These are phyloP conservation scores for Halictus ligatus DNA, from an alignment of 2,888 invertebrate genomes.

Conservation along the genomic window DNA sequence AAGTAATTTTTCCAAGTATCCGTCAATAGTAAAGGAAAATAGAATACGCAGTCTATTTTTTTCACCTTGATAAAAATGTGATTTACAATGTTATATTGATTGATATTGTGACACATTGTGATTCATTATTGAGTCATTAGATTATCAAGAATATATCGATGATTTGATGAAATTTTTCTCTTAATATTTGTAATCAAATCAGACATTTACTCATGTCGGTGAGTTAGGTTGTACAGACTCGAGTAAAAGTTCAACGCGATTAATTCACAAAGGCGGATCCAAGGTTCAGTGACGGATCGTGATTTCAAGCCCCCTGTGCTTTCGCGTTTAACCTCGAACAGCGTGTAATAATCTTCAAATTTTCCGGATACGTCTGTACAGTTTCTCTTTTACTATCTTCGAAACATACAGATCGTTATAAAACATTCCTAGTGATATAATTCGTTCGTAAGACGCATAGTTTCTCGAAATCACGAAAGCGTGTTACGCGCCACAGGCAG, in stretches of 20 bases:
- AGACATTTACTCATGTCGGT: neutral
- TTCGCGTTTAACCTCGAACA: constrained; percentile 32
- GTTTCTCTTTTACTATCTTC: neutral
- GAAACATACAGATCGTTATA: neutral
- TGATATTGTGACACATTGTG: neutral
- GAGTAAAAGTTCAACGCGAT: constrained; percentile 25
- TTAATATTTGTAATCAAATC: neutral
- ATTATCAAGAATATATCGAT: neutral
- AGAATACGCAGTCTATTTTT: neutral
- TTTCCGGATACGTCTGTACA: neutral
- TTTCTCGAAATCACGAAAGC: constrained; percentile 23
- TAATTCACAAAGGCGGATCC: constrained; percentile 47
- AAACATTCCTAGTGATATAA: neutral
- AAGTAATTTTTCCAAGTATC: neutral
- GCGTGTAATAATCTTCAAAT: neutral
- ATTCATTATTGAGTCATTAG: neutral
- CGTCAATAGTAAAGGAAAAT: neutral
- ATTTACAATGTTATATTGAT: neutral
- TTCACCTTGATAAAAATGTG: neutral
- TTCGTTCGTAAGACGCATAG: neutral
- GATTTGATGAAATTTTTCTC: neutral
- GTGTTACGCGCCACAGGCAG: constrained; percentile 1
- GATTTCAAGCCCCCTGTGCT: constrained; percentile 1
- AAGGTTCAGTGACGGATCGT: constrained; percentile 16
- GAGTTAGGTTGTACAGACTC: constrained; percentile 26